phyloP scores from a whole-genome alignment of 2,888 invertebrate species.

The Apotomis capreana region DNA sequence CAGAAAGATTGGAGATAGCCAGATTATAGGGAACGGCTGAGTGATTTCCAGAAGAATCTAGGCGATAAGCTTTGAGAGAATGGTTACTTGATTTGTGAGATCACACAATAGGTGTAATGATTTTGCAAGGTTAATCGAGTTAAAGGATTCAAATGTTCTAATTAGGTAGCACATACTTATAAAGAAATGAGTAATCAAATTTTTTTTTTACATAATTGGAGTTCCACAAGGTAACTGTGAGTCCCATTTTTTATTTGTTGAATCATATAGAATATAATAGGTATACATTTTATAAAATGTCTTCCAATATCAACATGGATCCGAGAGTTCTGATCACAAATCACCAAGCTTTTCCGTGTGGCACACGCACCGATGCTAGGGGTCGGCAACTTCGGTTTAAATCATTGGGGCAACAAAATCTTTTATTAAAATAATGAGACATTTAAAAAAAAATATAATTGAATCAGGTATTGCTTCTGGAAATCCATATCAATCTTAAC shows the following conservation, averaged over 20 bases:
- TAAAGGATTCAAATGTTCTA: too few relatives aligned
- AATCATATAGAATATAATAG: neutral
- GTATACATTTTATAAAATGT: slow-evolving; percentile 31
- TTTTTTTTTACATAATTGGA: neutral
- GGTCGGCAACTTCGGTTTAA: slow-evolving; percentile 49
- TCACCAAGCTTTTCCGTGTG: slow-evolving; percentile 60
- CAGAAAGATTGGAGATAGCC: slow-evolving; percentile 37
- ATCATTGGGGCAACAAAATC: neutral
- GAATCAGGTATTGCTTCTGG: too few relatives aligned
- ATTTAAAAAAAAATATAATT: too few relatives aligned
- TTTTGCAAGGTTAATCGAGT: too few relatives aligned
- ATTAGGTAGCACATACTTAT: too few relatives aligned
- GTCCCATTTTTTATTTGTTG: neutral
- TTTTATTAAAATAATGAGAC: neutral
- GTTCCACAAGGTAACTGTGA: slow-evolving; percentile 16
- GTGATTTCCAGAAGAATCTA: slow-evolving; percentile 34
- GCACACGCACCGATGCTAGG: slow-evolving; percentile 56
- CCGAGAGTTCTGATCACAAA: slow-evolving; percentile 59
- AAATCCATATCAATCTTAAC: too few relatives aligned
- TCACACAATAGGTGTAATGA: too few relatives aligned
- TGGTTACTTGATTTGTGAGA: neutral
- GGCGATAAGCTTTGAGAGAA: neutral
- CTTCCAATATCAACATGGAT: slow-evolving; percentile 34
- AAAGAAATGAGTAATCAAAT: too few relatives aligned
- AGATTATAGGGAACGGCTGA: slow-evolving; percentile 38